Percentiles rank a stretch among this genome's conserved stretches.
Conservation (phyloP, 2,888 invertebrate species). For the Galerucella calmariensis region DNA sequence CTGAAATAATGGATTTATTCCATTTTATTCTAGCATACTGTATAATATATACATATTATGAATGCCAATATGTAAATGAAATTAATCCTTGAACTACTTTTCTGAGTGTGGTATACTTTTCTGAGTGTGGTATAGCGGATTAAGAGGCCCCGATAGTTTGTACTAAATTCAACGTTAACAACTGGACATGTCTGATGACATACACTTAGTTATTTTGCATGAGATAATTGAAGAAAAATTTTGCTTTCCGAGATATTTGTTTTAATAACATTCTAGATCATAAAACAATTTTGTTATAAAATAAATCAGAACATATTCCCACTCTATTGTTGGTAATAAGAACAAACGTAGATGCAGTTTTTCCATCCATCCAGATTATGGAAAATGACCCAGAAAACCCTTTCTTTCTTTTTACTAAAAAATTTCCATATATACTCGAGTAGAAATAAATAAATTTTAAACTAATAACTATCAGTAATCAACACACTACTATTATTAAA, state of each 20-base stretch:
- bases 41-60: neutral
- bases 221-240: neutral
- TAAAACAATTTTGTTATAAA: neutral
- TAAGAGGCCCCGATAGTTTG: neutral
- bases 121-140: constrained; percentile 7
- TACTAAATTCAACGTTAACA: neutral
- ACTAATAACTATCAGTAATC: no score
- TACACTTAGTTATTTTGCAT: neutral
- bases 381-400: no score
- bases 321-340: no score
- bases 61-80: neutral
- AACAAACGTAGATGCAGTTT: no score
- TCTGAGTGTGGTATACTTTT: constrained; percentile 7
- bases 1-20: no score
- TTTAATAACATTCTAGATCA: neutral
- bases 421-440: no score
- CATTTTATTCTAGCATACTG: no score
- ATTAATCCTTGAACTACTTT: constrained; percentile 4
- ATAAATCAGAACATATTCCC: neutral
- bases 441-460: no score
- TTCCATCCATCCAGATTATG: no score
- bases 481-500: no score
- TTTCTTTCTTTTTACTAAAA: no score
- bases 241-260: neutral
- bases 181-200: neutral